Conservation (phyloP, 2,888 invertebrate species). For the Heliconius erato region DNA sequence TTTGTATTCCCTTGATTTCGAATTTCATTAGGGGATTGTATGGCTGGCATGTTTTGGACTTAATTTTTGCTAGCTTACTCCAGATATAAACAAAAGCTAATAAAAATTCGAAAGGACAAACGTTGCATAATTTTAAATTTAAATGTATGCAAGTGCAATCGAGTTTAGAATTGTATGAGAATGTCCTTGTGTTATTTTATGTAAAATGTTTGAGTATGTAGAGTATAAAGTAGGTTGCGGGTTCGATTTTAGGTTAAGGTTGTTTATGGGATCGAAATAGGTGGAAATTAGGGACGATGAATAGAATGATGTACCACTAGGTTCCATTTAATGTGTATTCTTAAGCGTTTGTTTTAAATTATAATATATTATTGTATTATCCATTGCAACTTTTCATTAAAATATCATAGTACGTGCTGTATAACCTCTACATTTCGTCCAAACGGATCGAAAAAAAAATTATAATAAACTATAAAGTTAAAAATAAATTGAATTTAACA, state of each 20-base stretch:
- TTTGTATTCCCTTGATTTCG: conserved; percentile 77
- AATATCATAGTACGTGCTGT: too few relatives aligned
- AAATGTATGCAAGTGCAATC: conserved; percentile 8
- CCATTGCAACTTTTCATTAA: too few relatives aligned
- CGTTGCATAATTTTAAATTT: conserved; percentile 31
- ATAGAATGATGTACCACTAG: too few relatives aligned
- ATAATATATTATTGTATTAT: too few relatives aligned
- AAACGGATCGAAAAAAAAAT: too few relatives aligned
- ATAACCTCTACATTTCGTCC: too few relatives aligned
- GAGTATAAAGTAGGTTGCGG: neutral
- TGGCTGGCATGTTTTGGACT: conserved; percentile 54
- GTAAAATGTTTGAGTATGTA: neutral
- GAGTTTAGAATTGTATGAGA: neutral
- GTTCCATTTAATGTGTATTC: too few relatives aligned
- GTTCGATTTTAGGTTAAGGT: neutral
- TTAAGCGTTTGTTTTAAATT: too few relatives aligned
- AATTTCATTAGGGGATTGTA: conserved; percentile 71
- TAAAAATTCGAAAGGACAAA: conserved; percentile 21
- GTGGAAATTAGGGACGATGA: too few relatives aligned
- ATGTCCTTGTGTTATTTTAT: neutral
- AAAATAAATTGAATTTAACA: too few relatives aligned
- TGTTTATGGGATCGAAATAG: too few relatives aligned
- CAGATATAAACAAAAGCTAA: conserved; percentile 35
- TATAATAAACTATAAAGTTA: too few relatives aligned
- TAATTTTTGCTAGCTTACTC: conserved; percentile 48